Evolutionary conservation across 2,797 vertebrate genomes (phyloP).

Genomic region (Oreonectes daqikongensis): DNA sequence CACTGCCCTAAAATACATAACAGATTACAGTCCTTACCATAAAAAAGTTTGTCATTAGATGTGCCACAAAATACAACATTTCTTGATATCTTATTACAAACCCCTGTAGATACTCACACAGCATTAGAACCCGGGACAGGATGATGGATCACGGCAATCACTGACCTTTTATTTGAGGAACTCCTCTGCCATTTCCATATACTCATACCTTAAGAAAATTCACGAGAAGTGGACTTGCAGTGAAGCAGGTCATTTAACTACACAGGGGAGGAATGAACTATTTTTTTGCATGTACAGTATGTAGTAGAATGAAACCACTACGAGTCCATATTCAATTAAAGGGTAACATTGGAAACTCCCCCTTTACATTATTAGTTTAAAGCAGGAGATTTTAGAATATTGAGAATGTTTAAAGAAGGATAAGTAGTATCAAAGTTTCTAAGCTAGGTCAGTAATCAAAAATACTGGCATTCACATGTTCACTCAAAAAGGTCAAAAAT

Average conservation of each 20-base stretch:
- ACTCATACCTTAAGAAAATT: slow-evolving; percentile 46
- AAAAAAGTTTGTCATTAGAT: slow-evolving; percentile 23
- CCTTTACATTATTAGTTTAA: not conserved
- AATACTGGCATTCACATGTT: not conserved
- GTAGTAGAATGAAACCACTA: not conserved
- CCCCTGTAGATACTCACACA: slow-evolving; percentile 41
- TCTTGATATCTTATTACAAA: slow-evolving; percentile 51
- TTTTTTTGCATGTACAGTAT: not conserved
- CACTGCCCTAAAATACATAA: not conserved
- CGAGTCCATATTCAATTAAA: no score
- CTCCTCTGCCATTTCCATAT: slow-evolving; percentile 53
- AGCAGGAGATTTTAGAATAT: not conserved
- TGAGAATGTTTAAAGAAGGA: not conserved
- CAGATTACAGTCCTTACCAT: not conserved
- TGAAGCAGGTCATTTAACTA: slow-evolving; percentile 51
- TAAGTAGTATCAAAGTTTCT: no score
- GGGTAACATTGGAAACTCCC: not conserved
- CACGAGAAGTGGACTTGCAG: slow-evolving; percentile 44
- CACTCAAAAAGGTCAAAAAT: not conserved
- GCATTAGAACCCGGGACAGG: slow-evolving; percentile 56
- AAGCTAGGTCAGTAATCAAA: no score
- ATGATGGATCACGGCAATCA: slow-evolving; percentile 56
- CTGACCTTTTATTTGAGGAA: slow-evolving; percentile 55
- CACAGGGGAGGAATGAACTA: slow-evolving; percentile 33
- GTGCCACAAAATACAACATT: slow-evolving; percentile 48